Evolutionary conservation across 1,140 invertebrate genomes (phyloP).

Genomic region (Polyergus mexicanus): DNA sequence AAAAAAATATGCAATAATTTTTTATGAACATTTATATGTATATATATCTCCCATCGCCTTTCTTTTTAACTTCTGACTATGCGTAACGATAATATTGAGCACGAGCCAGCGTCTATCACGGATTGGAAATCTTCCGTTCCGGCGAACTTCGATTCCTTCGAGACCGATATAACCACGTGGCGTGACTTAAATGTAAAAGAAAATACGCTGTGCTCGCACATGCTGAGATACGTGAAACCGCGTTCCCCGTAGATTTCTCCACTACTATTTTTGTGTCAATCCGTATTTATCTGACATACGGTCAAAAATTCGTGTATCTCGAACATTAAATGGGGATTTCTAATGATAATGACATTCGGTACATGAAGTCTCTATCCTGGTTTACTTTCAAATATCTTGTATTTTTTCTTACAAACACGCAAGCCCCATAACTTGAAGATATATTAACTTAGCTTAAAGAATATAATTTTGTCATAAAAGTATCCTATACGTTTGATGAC

Average conservation of each 20-base stretch:
- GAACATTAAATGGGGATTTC: constrained; percentile 42
- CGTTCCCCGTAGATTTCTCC: constrained; percentile 27
- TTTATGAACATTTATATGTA: not conserved
- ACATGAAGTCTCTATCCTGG: not conserved
- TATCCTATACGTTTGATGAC: not conserved
- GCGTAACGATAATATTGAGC: constrained; percentile 29
- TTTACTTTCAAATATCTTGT: constrained; percentile 23
- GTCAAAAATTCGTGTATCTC: constrained; percentile 11
- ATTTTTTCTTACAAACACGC: not conserved
- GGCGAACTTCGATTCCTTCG: constrained; percentile 35
- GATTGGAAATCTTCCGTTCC: constrained; percentile 39
- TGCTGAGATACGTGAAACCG: constrained; percentile 39
- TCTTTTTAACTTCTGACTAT: constrained; percentile 40
- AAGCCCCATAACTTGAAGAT: not conserved
- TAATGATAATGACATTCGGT: constrained; percentile 29
- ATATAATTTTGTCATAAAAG: not conserved
- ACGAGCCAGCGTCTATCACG: constrained; percentile 43
- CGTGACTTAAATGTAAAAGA: constrained; percentile 58
- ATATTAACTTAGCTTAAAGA: not conserved
- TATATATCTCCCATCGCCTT: not conserved
- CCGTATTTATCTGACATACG: constrained; percentile 33
- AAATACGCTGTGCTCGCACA: constrained; percentile 54
- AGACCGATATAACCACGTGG: constrained; percentile 46
- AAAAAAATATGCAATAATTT: no score
- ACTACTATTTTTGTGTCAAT: constrained; percentile 17